phyloP scores from a whole-genome alignment of 30 jellyfish, hydroid and myxozoan species.

The Nemopilema nomurai region DNA sequence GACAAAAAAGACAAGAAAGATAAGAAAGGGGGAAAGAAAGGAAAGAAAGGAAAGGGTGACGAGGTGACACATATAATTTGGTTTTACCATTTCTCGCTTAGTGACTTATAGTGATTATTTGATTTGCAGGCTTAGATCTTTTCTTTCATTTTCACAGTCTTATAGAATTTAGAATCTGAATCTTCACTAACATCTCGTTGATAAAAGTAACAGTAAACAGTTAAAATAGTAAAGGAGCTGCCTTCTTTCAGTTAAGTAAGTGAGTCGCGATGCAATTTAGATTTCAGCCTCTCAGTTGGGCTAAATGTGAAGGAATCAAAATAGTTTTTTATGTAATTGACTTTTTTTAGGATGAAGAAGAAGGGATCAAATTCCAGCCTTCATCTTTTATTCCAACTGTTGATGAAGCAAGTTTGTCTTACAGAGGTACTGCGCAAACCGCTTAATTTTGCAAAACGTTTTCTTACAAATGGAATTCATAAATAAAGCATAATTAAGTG shows the following conservation, averaged over 20 bases:
- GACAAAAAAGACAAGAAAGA: conserved; percentile 63
- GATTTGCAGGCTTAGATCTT: not conserved
- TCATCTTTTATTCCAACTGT: conserved; percentile 84
- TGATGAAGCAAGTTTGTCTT: conserved; percentile 59
- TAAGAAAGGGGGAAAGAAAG: conserved; percentile 76
- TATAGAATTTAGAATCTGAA: too few relatives aligned
- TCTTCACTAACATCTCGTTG: too few relatives aligned
- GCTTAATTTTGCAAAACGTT: too few relatives aligned
- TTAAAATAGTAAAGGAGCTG: too few relatives aligned
- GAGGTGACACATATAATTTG: conserved; percentile 9
- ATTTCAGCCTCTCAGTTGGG: too few relatives aligned
- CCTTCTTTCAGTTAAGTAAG: too few relatives aligned
- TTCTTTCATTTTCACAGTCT: not conserved
- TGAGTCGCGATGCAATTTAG: too few relatives aligned
- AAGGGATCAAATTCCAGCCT: conserved; percentile 87
- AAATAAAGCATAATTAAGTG: too few relatives aligned
- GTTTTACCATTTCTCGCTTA: not conserved
- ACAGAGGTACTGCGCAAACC: conserved; percentile 38
- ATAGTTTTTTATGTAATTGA: not conserved
- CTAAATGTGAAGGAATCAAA: not conserved
- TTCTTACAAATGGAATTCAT: too few relatives aligned
- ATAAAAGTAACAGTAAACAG: too few relatives aligned
- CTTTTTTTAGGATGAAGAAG: conserved; percentile 78
- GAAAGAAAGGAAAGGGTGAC: conserved; percentile 87
- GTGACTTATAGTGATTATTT: not conserved